Percentiles rank a stretch among this genome's conserved stretches.
Evolutionary conservation across 2,113 vertebrate genomes (phyloP).

Genomic region (Pygathrix nemaeus): DNA sequence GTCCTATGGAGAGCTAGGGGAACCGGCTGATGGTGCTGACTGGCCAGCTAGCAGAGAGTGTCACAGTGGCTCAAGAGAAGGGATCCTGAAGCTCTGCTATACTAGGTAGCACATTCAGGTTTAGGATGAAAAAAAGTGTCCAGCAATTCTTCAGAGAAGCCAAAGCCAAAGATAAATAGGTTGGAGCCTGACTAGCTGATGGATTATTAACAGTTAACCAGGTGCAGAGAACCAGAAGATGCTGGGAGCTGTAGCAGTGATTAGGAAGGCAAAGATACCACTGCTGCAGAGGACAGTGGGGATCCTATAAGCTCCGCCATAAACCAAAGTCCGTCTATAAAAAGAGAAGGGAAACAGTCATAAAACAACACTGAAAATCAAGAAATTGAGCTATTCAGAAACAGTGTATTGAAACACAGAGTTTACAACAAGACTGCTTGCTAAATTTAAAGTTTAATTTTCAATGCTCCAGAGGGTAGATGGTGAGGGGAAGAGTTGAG

Average conservation of each 20-base stretch:
- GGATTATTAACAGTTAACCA: too few relatives aligned
- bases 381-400: not conserved
- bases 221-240: not conserved
- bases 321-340: not conserved
- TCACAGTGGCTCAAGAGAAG: not conserved
- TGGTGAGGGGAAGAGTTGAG: not conserved
- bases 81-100: not conserved
- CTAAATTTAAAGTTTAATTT: not conserved
- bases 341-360: not conserved
- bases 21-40: not conserved
- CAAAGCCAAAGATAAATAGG: not conserved
- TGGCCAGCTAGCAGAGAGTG: not conserved
- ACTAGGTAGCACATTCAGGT: not conserved
- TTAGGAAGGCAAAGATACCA: not conserved
- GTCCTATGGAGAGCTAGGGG: not conserved
- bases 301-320: not conserved
- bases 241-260: not conserved
- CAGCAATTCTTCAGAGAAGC: not conserved
- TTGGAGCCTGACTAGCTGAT: not conserved
- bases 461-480: accelerated
- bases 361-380: not conserved
- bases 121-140: not conserved
- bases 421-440: not conserved
- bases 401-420: not conserved
- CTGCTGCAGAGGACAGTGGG: not conserved